Conservation (phyloP, 2,797 vertebrate species). For the Eospalax fontanierii region DNA sequence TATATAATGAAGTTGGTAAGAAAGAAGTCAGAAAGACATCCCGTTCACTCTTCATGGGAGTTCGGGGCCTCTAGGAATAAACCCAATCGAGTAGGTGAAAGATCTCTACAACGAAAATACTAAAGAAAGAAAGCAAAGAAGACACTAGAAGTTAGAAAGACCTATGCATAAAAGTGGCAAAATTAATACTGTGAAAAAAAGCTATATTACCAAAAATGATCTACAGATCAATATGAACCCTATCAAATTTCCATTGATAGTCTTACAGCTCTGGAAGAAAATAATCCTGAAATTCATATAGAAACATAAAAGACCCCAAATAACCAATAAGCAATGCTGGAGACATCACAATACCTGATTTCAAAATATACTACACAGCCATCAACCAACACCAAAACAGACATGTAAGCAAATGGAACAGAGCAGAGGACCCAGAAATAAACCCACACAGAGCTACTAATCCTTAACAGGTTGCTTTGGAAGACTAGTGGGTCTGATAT, state of each 20-base stretch:
- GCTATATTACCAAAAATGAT: not conserved
- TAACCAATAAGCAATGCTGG: no score
- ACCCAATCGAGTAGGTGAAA: not conserved
- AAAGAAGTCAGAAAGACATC: not conserved
- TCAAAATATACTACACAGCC: no score
- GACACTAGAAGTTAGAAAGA: not conserved
- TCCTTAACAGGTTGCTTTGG: not conserved
- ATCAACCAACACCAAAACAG: no score
- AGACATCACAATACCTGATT: no score
- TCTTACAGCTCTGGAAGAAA: not conserved
- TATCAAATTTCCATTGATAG: not conserved
- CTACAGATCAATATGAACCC: not conserved
- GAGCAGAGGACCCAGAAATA: no score
- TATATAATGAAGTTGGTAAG: not conserved
- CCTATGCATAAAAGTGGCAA: not conserved
- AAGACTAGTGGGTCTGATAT: not conserved
- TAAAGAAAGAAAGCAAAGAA: not conserved
- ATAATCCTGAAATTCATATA: no score
- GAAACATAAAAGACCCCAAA: no score
- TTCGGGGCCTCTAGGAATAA: not conserved
- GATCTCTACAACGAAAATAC: not conserved
- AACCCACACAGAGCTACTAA: no score
- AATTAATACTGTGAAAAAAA: not conserved
- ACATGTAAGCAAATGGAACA: no score
- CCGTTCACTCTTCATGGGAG: not conserved